Evolutionary conservation across 2,888 invertebrate species (phyloP), one percentile per base, ranked within the genome.

Genomic region (Cremastinae sp.): DNA sequence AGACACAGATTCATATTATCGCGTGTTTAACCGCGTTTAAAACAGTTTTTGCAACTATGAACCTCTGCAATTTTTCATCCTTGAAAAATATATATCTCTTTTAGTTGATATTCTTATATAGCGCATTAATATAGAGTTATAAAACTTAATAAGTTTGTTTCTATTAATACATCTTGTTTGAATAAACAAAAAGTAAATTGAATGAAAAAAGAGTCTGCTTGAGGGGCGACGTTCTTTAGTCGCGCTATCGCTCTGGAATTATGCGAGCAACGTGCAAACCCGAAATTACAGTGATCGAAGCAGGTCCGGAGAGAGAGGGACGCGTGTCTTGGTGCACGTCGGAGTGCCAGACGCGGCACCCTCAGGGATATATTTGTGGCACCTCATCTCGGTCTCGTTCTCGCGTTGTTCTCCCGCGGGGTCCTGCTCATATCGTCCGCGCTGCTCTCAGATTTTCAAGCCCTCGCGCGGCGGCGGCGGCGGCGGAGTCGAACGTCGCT

Each of bases 261-360:
- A 76, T 76, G 75, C 68, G 78, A 74, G 78, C 78, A 79, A 74
- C 77, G 70, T 77, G 74, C 74, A 78, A 78, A 62, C 75, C 74
- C 84, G 80, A 87, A 88, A 88, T 88, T 86, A 87, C 88, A 86
- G 87, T 87, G 85, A 86, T 88, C 88, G 87, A 78, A 38, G n/a
- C n/a, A n/a, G 12, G 62, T 34, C 64, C 68, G 79, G 74, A 20
- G 49, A 12, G 54, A 28, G 61, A 61, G 45, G 74, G 76, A 77
- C 76, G 73, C 75, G 75, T 72, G 66, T 70, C 79, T 70, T 59
- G 43, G 81, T 70, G 79, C 78, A 77, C 79, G 80, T 78, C 71
- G 75, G 47, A 49, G 76, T 70, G 59, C 47, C 54, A 28, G 28
- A 28, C 41, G 58, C 59, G 69, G 64, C 69, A 70, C 73, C 76